phyloP scores from a whole-genome alignment of 2,888 invertebrate genomes.

The Choreutis nemorana region DNA sequence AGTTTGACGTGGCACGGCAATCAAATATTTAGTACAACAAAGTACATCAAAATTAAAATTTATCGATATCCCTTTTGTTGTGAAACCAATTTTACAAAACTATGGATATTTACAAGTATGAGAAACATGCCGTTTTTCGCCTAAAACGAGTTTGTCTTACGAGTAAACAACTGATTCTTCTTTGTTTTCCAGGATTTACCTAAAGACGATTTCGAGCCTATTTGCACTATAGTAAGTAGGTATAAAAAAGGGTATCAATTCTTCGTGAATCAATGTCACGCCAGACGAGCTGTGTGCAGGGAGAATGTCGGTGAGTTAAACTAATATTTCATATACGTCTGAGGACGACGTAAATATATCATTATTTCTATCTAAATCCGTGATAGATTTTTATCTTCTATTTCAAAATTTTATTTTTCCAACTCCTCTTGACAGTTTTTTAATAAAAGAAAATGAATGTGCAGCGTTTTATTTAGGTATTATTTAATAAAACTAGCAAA shows the following conservation, averaged over 20 bases:
- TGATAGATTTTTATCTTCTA: background rate
- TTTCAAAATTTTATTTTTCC: slow-evolving; percentile 14
- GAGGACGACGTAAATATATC: slow-evolving; percentile 1
- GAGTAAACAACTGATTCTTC: background rate
- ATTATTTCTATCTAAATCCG: slow-evolving; percentile 1
- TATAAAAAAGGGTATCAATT: slow-evolving; percentile 45
- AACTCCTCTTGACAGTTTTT: slow-evolving; percentile 1
- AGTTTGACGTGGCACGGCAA: too few species aligned
- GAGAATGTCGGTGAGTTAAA: slow-evolving; percentile 33
- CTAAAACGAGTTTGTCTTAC: too few species aligned
- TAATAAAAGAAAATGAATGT: slow-evolving; percentile 5
- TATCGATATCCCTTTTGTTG: too few species aligned
- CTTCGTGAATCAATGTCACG: slow-evolving; percentile 48
- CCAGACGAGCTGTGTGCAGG: slow-evolving; percentile 37
- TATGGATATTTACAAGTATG: too few species aligned
- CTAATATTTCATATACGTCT: background rate
- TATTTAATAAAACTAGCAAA: slow-evolving; percentile 10
- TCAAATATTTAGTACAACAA: too few species aligned
- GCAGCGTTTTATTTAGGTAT: slow-evolving; percentile 3
- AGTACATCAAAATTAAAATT: too few species aligned
- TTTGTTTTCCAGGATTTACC: slow-evolving; percentile 36
- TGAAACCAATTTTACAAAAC: too few species aligned
- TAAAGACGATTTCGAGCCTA: slow-evolving; percentile 28
- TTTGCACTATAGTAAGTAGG: slow-evolving; percentile 53
- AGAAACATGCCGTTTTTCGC: too few species aligned